These are phyloP conservation scores for Boloria euphrosyne DNA, from an alignment of 2,888 invertebrate species.

Conservation along the genomic window DNA sequence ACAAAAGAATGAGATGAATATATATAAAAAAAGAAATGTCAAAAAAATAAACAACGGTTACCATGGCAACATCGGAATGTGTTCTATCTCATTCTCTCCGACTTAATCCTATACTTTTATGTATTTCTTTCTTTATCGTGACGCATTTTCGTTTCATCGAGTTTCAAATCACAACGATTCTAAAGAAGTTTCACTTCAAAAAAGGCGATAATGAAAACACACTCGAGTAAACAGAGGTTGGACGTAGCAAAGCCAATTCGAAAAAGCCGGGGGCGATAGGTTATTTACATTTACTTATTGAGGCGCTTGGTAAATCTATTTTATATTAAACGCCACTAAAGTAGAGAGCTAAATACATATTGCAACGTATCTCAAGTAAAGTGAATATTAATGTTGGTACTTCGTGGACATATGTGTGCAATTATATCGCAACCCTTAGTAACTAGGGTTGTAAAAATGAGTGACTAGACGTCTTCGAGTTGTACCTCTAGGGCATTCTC, in stretches of 20 bases:
- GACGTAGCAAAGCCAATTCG: constrained; percentile 25
- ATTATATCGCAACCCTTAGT: not conserved
- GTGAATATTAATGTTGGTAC: constrained; percentile 17
- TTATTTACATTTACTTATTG: constrained; percentile 32
- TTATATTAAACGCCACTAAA: constrained; percentile 27
- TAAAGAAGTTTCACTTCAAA: no score
- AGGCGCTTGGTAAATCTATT: constrained; percentile 26
- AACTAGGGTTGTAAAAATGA: not conserved
- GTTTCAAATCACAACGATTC: no score
- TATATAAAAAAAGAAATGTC: no score
- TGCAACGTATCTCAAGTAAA: constrained; percentile 2
- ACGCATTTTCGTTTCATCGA: no score
- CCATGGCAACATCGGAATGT: no score
- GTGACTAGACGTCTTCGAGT: not conserved
- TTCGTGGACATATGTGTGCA: constrained; percentile 5
- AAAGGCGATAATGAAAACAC: constrained; percentile 11
- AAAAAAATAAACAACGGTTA: no score
- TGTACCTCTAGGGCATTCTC: constrained; percentile 11
- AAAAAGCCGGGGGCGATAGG: constrained; percentile 22
- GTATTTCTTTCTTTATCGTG: no score
- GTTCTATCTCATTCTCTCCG: no score
- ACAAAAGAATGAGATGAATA: no score
- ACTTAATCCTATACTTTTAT: no score
- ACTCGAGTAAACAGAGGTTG: constrained; percentile 21
- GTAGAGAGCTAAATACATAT: constrained; percentile 10